Base-by-base conservation (phyloP, 2,888 invertebrate species). In the Deilephila elpenor region DNA sequence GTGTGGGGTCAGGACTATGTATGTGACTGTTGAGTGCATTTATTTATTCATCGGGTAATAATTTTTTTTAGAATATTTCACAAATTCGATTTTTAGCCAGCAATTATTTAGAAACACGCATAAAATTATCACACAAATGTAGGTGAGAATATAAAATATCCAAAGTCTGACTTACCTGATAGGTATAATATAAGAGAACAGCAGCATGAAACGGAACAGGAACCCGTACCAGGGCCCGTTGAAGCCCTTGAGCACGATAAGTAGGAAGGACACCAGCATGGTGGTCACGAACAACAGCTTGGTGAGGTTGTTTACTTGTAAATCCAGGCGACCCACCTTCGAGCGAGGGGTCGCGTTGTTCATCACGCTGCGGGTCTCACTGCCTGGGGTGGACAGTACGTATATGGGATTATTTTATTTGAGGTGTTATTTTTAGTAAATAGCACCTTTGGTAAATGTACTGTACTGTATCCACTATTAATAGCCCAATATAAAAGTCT, bases 161-260 rank as follows among this genome's bases (percentile, higher is more conserved):
- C 7, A 37, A 61, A 44, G 6, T 19, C 71, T 14, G 62, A 82
- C 93, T 94, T 84, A 97, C 97, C 98, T 98, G 82, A 99, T 99
- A 20, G 99, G 99, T 86, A 99, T 99, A 83, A 99, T 99, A 93
- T 99, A 99, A 0, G 99, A 99, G 94, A 99, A 99, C 25, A 99
- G 96, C 62, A 99, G 95, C 72, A 99, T 97, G 87, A 99, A 99
- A 85, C 99, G 96, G 94, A 99, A 99, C 95, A 99, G 96, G 91
- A 99, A 99, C 83, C 98, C 94, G 89, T 98, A 99, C 99, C 99
- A 99, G 14, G 98, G 98, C 0, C 99, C 99, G 75, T 96, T 97
- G 91, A 99, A 99, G 11, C 99, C 99, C 94, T 99, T 99, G 73
- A 99, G 95, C 77, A 97, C 96, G 95, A 99, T 99, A 97, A 99